A percentile compares a stretch with the other conserved stretches of the same genome.
Conservation (phyloP, 2,797 vertebrate genomes). For the Sebastes cheni region DNA sequence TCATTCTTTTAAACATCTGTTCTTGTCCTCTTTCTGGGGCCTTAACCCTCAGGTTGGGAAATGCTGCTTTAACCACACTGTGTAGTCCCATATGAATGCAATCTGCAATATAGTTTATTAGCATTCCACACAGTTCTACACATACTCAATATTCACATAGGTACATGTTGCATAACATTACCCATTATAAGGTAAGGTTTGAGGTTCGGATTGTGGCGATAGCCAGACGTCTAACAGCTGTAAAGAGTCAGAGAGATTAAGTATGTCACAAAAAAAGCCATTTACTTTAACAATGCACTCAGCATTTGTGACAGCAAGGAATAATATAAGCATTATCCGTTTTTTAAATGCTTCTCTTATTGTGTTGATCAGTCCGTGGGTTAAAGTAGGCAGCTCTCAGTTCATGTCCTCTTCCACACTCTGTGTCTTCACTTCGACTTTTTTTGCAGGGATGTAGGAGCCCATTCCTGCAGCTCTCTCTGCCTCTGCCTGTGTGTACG, state of each 20-base stretch:
- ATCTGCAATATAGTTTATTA: conserved; percentile 25
- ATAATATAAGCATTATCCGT: not conserved
- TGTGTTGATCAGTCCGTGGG: conserved; percentile 14
- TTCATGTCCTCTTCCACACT: conserved; percentile 86
- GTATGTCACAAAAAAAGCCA: not conserved
- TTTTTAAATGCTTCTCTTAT: not conserved
- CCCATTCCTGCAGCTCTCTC: conserved; percentile 97
- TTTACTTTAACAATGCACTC: not conserved
- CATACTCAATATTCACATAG: conserved; percentile 40
- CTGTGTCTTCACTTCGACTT: conserved; percentile 89
- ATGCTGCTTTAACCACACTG: not conserved
- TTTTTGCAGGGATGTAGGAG: conserved; percentile 88
- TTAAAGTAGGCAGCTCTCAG: conserved; percentile 42
- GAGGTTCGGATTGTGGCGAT: not conserved
- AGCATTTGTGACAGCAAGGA: not conserved
- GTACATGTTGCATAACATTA: conserved; percentile 18
- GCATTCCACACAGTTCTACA: conserved; percentile 13
- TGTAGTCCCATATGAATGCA: not conserved
- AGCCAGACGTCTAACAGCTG: not conserved
- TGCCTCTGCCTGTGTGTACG: conserved; percentile 94
- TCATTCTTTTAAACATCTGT: not conserved
- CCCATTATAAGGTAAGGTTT: not conserved
- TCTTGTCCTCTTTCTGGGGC: not conserved
- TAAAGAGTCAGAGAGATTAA: not conserved
- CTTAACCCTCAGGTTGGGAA: not conserved